A percentile compares a stretch with the other conserved stretches of the same genome.
Evolutionary conservation across 2,888 invertebrate genomes (phyloP).

Genomic region (Pediacus dermestoides): DNA sequence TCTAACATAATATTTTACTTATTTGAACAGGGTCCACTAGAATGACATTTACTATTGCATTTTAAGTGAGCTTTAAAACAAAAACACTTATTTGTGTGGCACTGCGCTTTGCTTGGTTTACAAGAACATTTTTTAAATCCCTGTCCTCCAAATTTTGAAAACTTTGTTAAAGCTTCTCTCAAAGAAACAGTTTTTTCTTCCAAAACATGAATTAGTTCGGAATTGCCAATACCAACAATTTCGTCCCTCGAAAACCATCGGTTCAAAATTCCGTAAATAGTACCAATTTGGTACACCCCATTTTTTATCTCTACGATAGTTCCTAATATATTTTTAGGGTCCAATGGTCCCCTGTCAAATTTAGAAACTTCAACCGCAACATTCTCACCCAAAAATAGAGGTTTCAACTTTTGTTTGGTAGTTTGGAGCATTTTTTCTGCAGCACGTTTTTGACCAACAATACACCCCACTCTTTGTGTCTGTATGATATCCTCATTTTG

Average conservation of each 20-base stretch:
- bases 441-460: conserved; percentile 15
- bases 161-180: not conserved
- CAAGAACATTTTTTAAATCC: conserved; percentile 12
- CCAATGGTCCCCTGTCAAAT: conserved; percentile 14
- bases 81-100: conserved; percentile 2
- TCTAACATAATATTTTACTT: too few species aligned
- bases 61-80: conserved; percentile 2
- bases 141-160: conserved; percentile 10
- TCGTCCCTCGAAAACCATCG: conserved; percentile 16
- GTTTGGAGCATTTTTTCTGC: conserved; percentile 16
- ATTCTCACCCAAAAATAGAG: conserved; percentile 13
- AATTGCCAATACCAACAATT: conserved; percentile 1
- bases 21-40: too few species aligned
- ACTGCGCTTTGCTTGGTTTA: conserved; percentile 11
- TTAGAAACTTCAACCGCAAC: conserved; percentile 15
- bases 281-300: conserved; percentile 17
- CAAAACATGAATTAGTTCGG: conserved; percentile 9
- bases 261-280: conserved; percentile 12
- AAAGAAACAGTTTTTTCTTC: conserved; percentile 2
- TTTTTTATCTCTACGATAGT: conserved; percentile 12
- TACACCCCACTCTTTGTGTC: conserved; percentile 9
- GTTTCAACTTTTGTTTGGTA: conserved; percentile 14
- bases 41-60: conserved; percentile 1
- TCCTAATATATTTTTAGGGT: conserved; percentile 21
- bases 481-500: not conserved